phyloP scores from a whole-genome alignment of 2,113 vertebrate genomes.

The Condylura cristata region DNA sequence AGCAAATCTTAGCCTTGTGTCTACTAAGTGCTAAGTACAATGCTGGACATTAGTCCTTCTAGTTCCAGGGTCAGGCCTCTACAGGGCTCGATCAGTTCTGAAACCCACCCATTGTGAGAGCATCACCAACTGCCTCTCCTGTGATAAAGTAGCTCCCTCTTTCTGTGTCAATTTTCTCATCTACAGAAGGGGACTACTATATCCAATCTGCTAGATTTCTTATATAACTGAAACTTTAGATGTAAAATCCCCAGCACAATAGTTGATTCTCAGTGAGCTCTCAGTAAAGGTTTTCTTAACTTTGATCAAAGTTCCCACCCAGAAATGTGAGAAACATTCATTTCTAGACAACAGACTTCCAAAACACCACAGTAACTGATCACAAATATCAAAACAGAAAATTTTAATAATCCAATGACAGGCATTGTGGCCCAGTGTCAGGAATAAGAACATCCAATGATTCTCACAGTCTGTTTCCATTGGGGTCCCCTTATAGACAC shows the following conservation, averaged over 20 bases:
- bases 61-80: not conserved
- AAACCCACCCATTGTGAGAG: not conserved
- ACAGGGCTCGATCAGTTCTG: not conserved
- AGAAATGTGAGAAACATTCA: not conserved
- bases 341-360: not conserved
- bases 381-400: not conserved
- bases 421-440: not conserved
- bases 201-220: not conserved
- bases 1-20: not conserved
- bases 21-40: not conserved
- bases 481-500: accelerated
- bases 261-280: not conserved
- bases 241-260: not conserved
- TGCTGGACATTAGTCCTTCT: too few species aligned
- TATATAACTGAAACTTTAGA: not conserved
- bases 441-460: not conserved
- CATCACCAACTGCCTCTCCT: not conserved
- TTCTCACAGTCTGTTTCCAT: not conserved
- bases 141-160: not conserved
- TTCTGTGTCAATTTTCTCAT: not conserved
- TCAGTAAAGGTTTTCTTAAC: not conserved
- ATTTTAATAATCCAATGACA: not conserved
- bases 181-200: not conserved
- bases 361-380: not conserved
- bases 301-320: not conserved